Evolutionary conservation across 1,140 invertebrate species (phyloP).

Genomic region (Oncopeltus fasciatus): DNA sequence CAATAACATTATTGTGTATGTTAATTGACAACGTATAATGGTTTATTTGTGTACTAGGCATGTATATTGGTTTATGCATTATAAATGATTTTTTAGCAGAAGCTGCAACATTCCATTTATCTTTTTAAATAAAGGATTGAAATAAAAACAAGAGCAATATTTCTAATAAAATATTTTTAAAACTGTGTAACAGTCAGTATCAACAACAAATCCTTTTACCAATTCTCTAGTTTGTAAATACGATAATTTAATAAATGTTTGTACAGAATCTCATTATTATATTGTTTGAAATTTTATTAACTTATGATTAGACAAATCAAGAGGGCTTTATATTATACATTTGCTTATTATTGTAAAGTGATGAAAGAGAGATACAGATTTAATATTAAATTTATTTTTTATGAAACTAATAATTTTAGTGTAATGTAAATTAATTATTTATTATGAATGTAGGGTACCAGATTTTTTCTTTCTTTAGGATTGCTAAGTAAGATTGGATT

Average conservation of each 20-base stretch:
- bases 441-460: constrained; percentile 1
- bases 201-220: background rate
- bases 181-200: background rate
- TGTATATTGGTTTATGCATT: no score
- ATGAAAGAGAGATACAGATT: constrained; percentile 10
- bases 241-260: constrained; percentile 14
- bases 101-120: no score
- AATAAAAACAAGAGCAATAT: background rate
- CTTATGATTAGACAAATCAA: constrained; percentile 14
- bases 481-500: no score
- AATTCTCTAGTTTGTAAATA: constrained; percentile 1
- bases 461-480: no score
- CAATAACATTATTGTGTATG: no score
- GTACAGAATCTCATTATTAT: constrained; percentile 18
- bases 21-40: no score
- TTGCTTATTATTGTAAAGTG: constrained; percentile 10
- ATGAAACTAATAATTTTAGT: constrained; percentile 5
- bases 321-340: constrained; percentile 8
- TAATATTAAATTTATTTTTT: constrained; percentile 14
- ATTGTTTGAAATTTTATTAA: constrained; percentile 15
- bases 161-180: background rate
- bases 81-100: no score
- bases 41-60: no score
- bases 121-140: background rate
- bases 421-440: constrained; percentile 8